Percentiles rank a stretch among this genome's conserved stretches.
phyloP scores from a whole-genome alignment of 2,888 invertebrate species.

The Xestoiulus laeticollis region DNA sequence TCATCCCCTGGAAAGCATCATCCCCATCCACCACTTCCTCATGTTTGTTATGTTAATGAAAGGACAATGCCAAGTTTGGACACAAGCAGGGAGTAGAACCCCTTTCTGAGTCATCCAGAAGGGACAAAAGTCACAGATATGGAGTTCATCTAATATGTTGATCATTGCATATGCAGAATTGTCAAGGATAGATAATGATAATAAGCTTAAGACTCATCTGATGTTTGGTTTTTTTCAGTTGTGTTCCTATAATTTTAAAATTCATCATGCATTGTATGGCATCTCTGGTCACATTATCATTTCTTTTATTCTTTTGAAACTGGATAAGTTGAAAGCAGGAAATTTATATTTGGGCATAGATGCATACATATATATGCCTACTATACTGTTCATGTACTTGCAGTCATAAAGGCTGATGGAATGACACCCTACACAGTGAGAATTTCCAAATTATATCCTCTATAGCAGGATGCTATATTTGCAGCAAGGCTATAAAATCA shows the following conservation, averaged over 20 bases:
- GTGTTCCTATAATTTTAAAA: too few species aligned
- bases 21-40: not conserved
- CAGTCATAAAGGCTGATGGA: too few species aligned
- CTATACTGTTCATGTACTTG: too few species aligned
- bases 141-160: not conserved
- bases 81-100: not conserved
- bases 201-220: too few species aligned
- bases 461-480: not conserved
- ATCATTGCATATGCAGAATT: not conserved
- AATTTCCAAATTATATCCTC: not conserved
- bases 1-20: not conserved
- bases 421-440: not conserved
- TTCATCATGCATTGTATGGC: too few species aligned
- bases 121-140: not conserved
- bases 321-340: too few species aligned
- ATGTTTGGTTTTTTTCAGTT: too few species aligned
- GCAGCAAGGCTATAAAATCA: slow-evolving; percentile 5
- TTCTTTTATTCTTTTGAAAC: too few species aligned
- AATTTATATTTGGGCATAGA: too few species aligned
- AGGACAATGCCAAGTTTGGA: not conserved
- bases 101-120: not conserved
- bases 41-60: not conserved
- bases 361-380: too few species aligned
- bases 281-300: too few species aligned
- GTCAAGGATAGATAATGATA: too few species aligned